Evolutionary conservation across 2,113 vertebrate species (phyloP).

Genomic region (Taxidea taxus): DNA sequence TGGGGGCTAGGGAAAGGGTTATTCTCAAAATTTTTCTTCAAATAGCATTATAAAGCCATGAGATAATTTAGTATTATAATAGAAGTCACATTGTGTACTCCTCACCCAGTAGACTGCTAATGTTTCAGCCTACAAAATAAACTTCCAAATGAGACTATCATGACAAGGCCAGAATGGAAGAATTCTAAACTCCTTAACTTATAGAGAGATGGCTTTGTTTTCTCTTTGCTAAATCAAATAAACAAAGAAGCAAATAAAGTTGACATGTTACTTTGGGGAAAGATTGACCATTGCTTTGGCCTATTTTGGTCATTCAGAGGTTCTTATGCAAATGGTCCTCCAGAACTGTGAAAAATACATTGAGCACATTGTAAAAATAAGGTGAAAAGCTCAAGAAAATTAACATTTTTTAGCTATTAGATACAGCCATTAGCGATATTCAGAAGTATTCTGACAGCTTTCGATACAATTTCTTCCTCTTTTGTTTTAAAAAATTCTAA

Average conservation of each 20-base stretch:
- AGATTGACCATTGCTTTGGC: slow-evolving; percentile 21
- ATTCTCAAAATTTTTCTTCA: neutral
- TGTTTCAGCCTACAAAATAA: slow-evolving; percentile 43
- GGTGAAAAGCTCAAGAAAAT: neutral
- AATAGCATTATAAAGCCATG: neutral
- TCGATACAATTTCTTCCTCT: slow-evolving; percentile 83
- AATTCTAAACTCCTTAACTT: slow-evolving; percentile 45
- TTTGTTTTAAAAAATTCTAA: slow-evolving; percentile 82
- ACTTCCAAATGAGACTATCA: neutral
- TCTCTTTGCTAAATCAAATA: slow-evolving; percentile 42
- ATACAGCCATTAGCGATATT: slow-evolving; percentile 80
- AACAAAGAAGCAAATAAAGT: neutral
- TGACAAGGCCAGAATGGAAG: slow-evolving; percentile 29
- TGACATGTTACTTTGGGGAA: neutral
- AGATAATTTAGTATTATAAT: neutral
- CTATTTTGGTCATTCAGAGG: slow-evolving; percentile 35
- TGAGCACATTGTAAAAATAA: slow-evolving; percentile 30
- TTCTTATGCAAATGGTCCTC: neutral
- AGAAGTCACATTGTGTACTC: slow-evolving; percentile 9
- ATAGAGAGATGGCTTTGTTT: slow-evolving; percentile 1
- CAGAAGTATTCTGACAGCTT: slow-evolving; percentile 90
- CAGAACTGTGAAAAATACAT: neutral
- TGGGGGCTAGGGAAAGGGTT: neutral
- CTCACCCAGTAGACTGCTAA: slow-evolving; percentile 14
- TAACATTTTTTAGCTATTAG: slow-evolving; percentile 61